A percentile compares a stretch with the other conserved stretches of the same genome.
Conservation (phyloP, 1,140 invertebrate species). For the Neocloeon triangulifer region DNA sequence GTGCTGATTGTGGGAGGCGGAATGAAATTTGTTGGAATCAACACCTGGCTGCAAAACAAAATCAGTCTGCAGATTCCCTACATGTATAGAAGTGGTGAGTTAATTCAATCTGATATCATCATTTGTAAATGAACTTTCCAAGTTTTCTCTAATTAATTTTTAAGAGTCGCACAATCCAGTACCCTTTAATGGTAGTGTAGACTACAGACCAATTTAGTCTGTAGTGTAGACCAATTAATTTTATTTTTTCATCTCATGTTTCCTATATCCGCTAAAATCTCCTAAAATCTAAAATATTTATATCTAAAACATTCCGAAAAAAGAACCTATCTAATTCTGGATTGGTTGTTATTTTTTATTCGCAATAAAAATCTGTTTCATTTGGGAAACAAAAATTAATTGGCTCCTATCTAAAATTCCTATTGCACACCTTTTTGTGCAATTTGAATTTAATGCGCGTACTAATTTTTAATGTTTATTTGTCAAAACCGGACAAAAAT, state of each 20-base stretch:
- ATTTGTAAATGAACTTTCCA: no score
- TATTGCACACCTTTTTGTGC: no score
- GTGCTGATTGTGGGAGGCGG: constrained; percentile 80
- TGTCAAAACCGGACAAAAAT: no score
- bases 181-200: background rate
- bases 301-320: no score
- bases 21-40: constrained; percentile 66
- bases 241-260: background rate
- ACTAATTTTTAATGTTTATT: no score
- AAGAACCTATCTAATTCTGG: no score
- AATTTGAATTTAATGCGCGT: no score
- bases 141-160: constrained; percentile 1
- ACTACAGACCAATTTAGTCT: background rate
- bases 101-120: constrained; percentile 4
- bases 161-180: background rate
- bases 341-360: no score
- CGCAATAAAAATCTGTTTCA: no score
- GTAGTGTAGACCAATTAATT: background rate
- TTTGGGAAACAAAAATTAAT: no score
- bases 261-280: background rate
- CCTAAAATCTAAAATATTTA: no score
- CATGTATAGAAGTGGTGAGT: constrained; percentile 36
- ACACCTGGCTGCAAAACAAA: constrained; percentile 71
- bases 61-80: constrained; percentile 65
- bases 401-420: no score